Conservation (phyloP, 2,113 vertebrate genomes). For the Megaleporinus macrocephalus region DNA sequence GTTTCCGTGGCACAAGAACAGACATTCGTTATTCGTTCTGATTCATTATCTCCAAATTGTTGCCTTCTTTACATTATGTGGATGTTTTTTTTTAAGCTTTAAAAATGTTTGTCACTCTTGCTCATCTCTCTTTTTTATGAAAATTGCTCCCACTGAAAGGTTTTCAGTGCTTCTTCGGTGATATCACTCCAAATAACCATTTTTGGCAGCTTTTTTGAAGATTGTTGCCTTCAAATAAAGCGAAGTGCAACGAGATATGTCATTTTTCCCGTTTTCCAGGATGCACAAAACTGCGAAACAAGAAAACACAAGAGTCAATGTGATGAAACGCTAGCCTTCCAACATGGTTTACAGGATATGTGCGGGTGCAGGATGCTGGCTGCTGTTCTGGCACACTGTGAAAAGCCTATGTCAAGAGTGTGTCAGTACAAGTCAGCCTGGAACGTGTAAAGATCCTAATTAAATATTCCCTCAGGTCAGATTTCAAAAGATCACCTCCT, state of each 20-base stretch:
- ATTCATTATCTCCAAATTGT: too few relatives aligned
- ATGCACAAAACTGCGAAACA: constrained; percentile 18
- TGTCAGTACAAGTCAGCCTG: constrained; percentile 40
- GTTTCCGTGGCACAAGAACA: neutral
- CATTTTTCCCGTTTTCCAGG: neutral
- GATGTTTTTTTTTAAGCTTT: too few relatives aligned
- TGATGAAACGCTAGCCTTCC: constrained; percentile 14
- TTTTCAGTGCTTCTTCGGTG: neutral
- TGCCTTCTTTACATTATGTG: too few relatives aligned
- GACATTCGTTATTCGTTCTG: neutral
- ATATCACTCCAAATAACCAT: neutral
- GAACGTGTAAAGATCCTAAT: constrained; percentile 57
- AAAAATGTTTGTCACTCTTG: too few relatives aligned
- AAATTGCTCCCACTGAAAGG: too few relatives aligned
- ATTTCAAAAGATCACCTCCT: constrained; percentile 46
- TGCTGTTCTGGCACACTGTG: constrained; percentile 29
- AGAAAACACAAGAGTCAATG: neutral
- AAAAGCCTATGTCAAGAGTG: constrained; percentile 37
- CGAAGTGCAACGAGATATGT: neutral
- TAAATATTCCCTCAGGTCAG: constrained; percentile 51
- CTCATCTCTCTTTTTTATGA: too few relatives aligned
- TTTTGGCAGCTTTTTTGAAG: neutral
- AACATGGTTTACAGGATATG: neutral
- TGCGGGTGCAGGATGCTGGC: neutral
- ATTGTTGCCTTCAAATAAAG: neutral